Conservation (phyloP, 2,113 vertebrate species). For the Leucopsar rothschildi region DNA sequence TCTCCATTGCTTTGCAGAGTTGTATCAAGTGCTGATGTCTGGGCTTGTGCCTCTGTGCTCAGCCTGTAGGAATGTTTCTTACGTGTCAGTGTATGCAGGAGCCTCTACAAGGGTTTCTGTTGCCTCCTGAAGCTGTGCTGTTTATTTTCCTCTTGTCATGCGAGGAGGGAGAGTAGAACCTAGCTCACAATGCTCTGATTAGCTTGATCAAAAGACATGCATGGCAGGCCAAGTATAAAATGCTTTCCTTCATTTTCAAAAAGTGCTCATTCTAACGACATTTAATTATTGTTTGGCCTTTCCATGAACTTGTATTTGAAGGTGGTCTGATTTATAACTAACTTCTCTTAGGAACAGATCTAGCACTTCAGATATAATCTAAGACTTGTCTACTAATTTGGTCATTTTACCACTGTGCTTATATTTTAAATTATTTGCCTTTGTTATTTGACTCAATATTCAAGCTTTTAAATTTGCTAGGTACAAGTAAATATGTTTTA, state of each 20-base stretch:
- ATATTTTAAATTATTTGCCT: not conserved
- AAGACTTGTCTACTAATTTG: not conserved
- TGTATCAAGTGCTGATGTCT: not conserved
- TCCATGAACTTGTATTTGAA: not conserved
- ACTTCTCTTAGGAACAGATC: not conserved
- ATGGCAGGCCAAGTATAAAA: not conserved
- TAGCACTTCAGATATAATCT: not conserved
- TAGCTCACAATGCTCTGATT: not conserved
- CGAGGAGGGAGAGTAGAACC: not conserved
- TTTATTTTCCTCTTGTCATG: not conserved
- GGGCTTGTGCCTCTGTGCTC: not conserved
- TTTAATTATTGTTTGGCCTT: constrained; percentile 4
- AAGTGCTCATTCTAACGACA: not conserved
- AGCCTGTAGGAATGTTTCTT: not conserved
- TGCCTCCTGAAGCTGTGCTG: not conserved
- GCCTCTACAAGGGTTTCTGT: not conserved
- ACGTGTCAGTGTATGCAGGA: not conserved
- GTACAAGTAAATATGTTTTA: not conserved
- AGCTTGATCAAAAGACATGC: not conserved
- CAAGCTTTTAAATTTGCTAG: not conserved
- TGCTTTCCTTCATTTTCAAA: not conserved
- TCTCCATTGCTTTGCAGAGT: accelerated
- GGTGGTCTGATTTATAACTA: not conserved
- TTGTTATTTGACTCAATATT: not conserved
- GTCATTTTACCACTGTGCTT: not conserved